Evolutionary conservation across 2,797 vertebrate genomes (phyloP).

Genomic region (Coregonus suidteri): DNA sequence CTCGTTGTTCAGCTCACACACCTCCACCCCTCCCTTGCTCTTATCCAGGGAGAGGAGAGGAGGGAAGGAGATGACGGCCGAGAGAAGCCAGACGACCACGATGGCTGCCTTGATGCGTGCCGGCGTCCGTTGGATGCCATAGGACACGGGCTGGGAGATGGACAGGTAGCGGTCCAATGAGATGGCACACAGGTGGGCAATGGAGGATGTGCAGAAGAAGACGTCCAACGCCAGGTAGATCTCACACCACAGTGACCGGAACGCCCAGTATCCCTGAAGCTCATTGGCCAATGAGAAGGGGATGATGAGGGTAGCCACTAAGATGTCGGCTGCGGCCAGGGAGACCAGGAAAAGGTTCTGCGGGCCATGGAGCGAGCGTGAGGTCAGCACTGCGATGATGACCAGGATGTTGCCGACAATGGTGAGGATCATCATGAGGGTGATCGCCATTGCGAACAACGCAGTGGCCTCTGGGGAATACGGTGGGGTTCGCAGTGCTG

Average conservation of each 20-base stretch:
- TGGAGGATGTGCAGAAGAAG: slow-evolving; percentile 91
- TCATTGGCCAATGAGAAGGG: slow-evolving; percentile 91
- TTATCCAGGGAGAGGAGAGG: slow-evolving; percentile 82
- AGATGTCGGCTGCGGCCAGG: slow-evolving; percentile 85
- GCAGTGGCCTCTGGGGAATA: slow-evolving; percentile 81
- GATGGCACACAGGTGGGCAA: slow-evolving; percentile 90
- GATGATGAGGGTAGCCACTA: slow-evolving; percentile 89
- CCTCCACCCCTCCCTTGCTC: slow-evolving; percentile 52
- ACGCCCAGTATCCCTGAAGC: slow-evolving; percentile 91
- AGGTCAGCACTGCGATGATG: slow-evolving; percentile 86
- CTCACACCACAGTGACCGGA: slow-evolving; percentile 84
- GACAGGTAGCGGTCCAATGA: slow-evolving; percentile 92
- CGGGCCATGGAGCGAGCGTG: slow-evolving; percentile 81
- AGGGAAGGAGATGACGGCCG: slow-evolving; percentile 86
- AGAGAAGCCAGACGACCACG: slow-evolving; percentile 85
- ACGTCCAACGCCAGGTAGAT: slow-evolving; percentile 89
- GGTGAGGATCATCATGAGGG: slow-evolving; percentile 85
- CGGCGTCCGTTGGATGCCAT: slow-evolving; percentile 80
- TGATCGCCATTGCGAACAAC: slow-evolving; percentile 78
- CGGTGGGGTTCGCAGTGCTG: slow-evolving; percentile 38
- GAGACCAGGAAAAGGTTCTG: slow-evolving; percentile 92
- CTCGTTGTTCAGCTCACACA: slow-evolving; percentile 84
- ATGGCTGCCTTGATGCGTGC: slow-evolving; percentile 83
- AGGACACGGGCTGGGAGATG: slow-evolving; percentile 81
- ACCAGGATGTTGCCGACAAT: slow-evolving; percentile 87